phyloP scores from a whole-genome alignment of 2,888 invertebrate species.

The Alentia gelatinosa region DNA sequence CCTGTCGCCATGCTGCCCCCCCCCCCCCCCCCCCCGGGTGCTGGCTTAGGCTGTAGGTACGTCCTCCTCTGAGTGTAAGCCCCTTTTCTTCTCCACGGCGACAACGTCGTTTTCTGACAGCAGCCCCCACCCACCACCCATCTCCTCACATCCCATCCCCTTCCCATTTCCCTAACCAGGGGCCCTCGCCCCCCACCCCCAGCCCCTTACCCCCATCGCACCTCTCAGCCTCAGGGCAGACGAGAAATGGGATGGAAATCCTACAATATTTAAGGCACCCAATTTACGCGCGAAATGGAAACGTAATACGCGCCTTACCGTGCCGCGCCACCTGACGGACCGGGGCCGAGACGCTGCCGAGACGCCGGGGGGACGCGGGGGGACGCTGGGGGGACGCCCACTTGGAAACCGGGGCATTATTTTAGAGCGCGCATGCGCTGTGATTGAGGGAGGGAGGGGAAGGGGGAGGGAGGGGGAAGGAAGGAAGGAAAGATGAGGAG shows the following conservation, averaged over 20 bases:
- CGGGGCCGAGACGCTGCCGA: not conserved
- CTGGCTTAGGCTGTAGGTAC: no score
- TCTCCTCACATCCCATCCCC: no score
- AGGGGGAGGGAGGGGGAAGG: no score
- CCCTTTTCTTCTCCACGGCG: no score
- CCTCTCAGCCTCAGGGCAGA: not conserved
- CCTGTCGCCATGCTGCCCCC: not conserved
- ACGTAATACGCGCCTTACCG: not conserved
- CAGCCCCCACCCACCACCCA: no score
- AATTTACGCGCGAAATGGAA: constrained; percentile 11
- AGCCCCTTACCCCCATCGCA: not conserved
- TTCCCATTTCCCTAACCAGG: no score
- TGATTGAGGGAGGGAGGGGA: no score
- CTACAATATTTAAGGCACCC: constrained; percentile 37
- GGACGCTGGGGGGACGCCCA: not conserved
- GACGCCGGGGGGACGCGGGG: not conserved
- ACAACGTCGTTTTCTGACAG: no score
- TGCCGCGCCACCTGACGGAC: not conserved
- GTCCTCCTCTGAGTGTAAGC: no score
- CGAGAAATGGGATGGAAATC: constrained; percentile 16
- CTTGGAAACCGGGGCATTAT: constrained; percentile 5
- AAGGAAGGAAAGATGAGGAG: no score
- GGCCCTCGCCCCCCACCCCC: not conserved
- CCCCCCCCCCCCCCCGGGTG: not conserved
- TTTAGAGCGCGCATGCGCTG: not conserved